These are phyloP conservation scores for Zaprionus africanus DNA, from an alignment of 1,140 invertebrate species.

Conservation along the genomic window DNA sequence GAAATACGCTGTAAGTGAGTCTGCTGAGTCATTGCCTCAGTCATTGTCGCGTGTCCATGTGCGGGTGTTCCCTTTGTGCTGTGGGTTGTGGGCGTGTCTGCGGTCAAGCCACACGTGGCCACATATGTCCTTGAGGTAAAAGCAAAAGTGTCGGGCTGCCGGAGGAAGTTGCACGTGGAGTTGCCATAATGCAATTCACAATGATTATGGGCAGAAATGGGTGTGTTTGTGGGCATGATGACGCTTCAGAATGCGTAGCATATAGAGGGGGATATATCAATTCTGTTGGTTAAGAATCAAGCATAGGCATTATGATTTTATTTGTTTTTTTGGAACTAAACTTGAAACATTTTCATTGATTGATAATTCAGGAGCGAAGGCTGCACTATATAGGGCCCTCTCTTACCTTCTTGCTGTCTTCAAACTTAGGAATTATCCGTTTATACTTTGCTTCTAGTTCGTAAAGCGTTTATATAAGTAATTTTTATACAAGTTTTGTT, in stretches of 20 bases:
- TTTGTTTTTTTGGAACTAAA: background rate
- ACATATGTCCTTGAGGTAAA: slow-evolving; percentile 53
- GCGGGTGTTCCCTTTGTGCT: slow-evolving; percentile 9
- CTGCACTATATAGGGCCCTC: background rate
- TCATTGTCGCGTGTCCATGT: slow-evolving; percentile 42
- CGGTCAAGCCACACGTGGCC: slow-evolving; percentile 43
- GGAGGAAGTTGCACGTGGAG: too few species aligned
- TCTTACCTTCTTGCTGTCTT: background rate
- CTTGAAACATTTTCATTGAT: background rate
- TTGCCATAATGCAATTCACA: slow-evolving; percentile 36
- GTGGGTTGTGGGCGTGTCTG: slow-evolving; percentile 41
- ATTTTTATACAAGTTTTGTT: too few species aligned
- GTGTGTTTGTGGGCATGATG: slow-evolving; percentile 13
- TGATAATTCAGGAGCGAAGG: too few species aligned
- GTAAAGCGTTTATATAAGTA: too few species aligned
- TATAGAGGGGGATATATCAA: slow-evolving; percentile 1
- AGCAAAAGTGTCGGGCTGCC: slow-evolving; percentile 38
- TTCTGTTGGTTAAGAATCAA: background rate
- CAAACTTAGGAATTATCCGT: background rate
- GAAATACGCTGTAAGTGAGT: slow-evolving; percentile 14
- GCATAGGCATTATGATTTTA: background rate
- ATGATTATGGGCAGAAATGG: slow-evolving; percentile 30
- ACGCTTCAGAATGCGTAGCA: background rate
- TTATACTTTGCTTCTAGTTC: background rate
- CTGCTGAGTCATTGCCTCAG: slow-evolving; percentile 64